These are phyloP conservation scores for Galerucella calmariensis DNA, from an alignment of 2,888 invertebrate species.

Conservation along the genomic window DNA sequence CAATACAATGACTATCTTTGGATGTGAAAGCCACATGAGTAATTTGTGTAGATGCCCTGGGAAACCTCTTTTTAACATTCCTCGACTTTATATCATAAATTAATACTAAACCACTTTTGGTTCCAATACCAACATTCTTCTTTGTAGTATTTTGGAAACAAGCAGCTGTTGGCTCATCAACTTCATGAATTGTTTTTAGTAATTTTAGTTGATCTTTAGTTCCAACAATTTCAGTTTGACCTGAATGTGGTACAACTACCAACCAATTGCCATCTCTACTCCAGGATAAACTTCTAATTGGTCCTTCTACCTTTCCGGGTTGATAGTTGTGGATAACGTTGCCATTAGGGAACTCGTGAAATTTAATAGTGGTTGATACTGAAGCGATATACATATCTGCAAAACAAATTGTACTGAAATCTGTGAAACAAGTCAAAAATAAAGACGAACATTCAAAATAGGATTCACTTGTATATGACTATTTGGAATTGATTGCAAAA, in stretches of 20 bases:
- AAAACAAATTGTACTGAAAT: conserved; percentile 21
- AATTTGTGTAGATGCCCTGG: conserved; percentile 52
- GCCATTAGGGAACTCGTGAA: conserved; percentile 69
- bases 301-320: conserved; percentile 53
- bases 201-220: conserved; percentile 57
- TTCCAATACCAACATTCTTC: conserved; percentile 58
- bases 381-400: conserved; percentile 69
- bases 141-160: conserved; percentile 61
- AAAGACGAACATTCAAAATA: not conserved
- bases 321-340: conserved; percentile 68
- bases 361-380: conserved; percentile 68
- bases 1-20: conserved; percentile 60
- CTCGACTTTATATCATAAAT: conserved; percentile 61
- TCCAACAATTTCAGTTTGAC: conserved; percentile 60
- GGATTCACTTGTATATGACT: no score
- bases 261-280: conserved; percentile 63
- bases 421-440: not conserved
- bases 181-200: conserved; percentile 57
- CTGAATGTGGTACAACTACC: conserved; percentile 58
- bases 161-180: conserved; percentile 60
- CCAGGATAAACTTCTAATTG: conserved; percentile 60
- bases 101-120: conserved; percentile 57
- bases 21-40: conserved; percentile 58
- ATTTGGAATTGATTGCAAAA: no score
- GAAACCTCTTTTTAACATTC: conserved; percentile 56